Evolutionary conservation across 1,140 invertebrate species (phyloP).

Genomic region (Neodiprion pinetum): DNA sequence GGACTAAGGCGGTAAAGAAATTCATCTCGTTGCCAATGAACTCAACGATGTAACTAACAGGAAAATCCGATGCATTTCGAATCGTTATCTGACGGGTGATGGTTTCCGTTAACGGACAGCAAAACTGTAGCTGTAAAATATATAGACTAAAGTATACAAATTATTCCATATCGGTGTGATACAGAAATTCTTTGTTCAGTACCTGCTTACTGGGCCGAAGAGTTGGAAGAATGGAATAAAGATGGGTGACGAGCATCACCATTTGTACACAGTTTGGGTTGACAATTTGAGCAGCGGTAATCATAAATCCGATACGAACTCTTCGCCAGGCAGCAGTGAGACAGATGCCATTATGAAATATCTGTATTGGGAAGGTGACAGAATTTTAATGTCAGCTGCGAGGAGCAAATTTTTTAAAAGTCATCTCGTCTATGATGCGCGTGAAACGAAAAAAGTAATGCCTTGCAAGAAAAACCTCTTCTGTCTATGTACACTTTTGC

Average conservation of each 20-base stretch:
- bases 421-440: neutral
- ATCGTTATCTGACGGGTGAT: conserved; percentile 28
- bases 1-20: conserved; percentile 21
- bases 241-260: conserved; percentile 50
- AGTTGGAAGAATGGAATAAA: conserved; percentile 49
- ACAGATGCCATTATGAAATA: conserved; percentile 54
- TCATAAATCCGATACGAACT: conserved; percentile 51
- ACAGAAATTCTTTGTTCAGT: conserved; percentile 33
- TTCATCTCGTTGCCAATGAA: conserved; percentile 29
- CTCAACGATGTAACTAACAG: conserved; percentile 33
- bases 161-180: conserved; percentile 28
- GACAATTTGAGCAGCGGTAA: conserved; percentile 47
- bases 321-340: conserved; percentile 49
- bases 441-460: too few relatives aligned
- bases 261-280: conserved; percentile 49
- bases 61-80: conserved; percentile 32
- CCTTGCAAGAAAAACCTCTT: too few relatives aligned
- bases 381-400: neutral
- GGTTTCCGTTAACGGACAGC: conserved; percentile 24
- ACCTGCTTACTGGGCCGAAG: conserved; percentile 42
- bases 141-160: conserved; percentile 35
- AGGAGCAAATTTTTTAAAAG: conserved; percentile 11
- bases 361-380: conserved; percentile 15
- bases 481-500: neutral
- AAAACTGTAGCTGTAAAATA: conserved; percentile 39